Base-by-base conservation (phyloP, 2,113 vertebrate species). In the Dunckerocampus dactyliophorus region DNA sequence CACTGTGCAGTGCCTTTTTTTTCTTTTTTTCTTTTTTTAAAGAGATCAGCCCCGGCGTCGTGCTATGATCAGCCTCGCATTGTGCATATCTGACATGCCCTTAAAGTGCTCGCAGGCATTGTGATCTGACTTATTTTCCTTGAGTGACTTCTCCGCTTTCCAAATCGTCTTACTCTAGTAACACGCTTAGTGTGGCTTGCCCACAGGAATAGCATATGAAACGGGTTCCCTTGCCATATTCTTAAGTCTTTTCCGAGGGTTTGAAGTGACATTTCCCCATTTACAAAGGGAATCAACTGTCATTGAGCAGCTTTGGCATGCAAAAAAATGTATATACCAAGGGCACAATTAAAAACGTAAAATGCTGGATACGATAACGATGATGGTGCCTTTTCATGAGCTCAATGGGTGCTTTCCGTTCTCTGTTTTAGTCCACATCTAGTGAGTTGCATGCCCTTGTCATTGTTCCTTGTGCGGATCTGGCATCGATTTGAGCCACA, bases 81-180 rank as follows among this genome's bases (percentile, higher is more conserved):
- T 83, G 82, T 87, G 80, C 71, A 82, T 72, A 73, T 85, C 75
- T 67, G 28, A 78, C 74, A 80, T 72, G 75, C 77, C 81, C 83
- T 82, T 70, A 82, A 79, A 86, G 70, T 63, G 76, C 76, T 81
- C 45, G n/a, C 46, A 73, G 75, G 76, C 81, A 59, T 65, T 63
- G 47, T 47, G 47, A 86, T 85, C 77, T 78, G 82, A 83, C 85
- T 90, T 86, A 80, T 85, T 83, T 43, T 82, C 79, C 77, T 75
- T 79, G 68, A 85, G 77, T 81, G 75, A 86, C 65, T 82, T 82
- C 77, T 69, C 72, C 69, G 65, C 67, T 76, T 75, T 88, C 74
- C 79, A 81, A 87, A 88, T 77, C 58, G 59, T 79, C 83, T 84
- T 82, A 83, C 75, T 84, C 72, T 80, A 65, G 64, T 89, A 88